Conservation (phyloP, 64 coral and sea anemone species). For the Actinia tenebrosa region DNA sequence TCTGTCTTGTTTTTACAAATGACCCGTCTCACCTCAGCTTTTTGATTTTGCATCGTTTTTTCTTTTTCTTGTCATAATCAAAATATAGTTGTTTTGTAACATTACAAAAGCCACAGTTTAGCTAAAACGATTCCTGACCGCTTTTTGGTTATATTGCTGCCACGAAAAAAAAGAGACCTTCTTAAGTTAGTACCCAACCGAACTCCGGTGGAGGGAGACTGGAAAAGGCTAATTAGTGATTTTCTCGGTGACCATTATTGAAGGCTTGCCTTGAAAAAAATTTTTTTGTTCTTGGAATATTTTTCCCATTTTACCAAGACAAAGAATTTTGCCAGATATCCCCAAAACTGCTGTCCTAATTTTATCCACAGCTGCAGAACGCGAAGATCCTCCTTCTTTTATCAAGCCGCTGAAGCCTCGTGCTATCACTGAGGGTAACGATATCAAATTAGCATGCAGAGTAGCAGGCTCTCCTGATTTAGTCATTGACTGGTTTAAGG, state of each 20-base stretch:
- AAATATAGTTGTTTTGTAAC: too few species aligned
- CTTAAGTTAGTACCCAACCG: too few species aligned
- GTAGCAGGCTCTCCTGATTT: slow-evolving; percentile 66
- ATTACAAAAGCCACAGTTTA: too few species aligned
- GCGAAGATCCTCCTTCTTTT: slow-evolving; percentile 10
- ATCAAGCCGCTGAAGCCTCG: slow-evolving; percentile 6
- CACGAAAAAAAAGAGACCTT: too few species aligned
- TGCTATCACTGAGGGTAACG: slow-evolving; percentile 35
- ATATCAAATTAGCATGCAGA: slow-evolving; percentile 15
- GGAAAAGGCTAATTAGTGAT: too few species aligned
- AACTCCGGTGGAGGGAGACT: too few species aligned
- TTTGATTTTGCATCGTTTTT: background rate
- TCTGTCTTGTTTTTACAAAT: slow-evolving; percentile 12
- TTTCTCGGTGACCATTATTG: too few species aligned
- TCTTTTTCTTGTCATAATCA: background rate
- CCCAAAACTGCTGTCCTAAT: background rate
- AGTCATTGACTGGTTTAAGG: slow-evolving; percentile 86
- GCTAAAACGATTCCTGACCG: too few species aligned
- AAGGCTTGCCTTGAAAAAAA: too few species aligned
- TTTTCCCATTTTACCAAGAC: too few species aligned
- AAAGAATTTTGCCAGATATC: background rate
- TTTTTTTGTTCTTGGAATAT: too few species aligned
- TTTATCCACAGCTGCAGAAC: background rate
- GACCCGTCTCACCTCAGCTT: background rate
- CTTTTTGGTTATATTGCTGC: too few species aligned